phyloP scores from a whole-genome alignment of 2,797 vertebrate genomes.

The Alexandromys oeconomus region DNA sequence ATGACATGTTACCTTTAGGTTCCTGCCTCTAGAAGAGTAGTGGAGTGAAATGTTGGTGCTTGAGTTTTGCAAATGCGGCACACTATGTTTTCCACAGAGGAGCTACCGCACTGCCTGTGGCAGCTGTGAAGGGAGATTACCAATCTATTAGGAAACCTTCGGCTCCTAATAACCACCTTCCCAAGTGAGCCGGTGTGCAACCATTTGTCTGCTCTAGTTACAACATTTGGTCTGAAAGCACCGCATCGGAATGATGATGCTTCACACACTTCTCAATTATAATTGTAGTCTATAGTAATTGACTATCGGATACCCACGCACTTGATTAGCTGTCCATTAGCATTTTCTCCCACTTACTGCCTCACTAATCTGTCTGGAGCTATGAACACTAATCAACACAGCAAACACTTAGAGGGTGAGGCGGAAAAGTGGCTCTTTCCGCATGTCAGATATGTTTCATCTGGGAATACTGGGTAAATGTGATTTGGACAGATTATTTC shows the following conservation, averaged over 20 bases:
- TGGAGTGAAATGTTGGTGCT: slow-evolving; percentile 32
- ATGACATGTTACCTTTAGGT: neutral
- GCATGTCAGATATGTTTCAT: slow-evolving; percentile 35
- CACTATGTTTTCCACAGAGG: neutral
- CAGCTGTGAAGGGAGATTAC: slow-evolving; percentile 33
- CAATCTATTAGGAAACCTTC: slow-evolving; percentile 19
- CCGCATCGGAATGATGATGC: slow-evolving; percentile 70
- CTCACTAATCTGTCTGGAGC: slow-evolving; percentile 63
- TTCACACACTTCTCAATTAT: slow-evolving; percentile 58
- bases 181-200: neutral
- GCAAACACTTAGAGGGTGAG: slow-evolving; percentile 47
- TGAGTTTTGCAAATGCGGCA: neutral
- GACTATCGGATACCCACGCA: slow-evolving; percentile 61
- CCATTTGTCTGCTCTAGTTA: slow-evolving; percentile 57
- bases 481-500: slow-evolving; percentile 64
- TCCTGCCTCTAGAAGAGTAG: neutral
- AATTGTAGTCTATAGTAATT: slow-evolving; percentile 54
- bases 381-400: slow-evolving; percentile 57
- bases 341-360: slow-evolving; percentile 38
- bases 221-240: slow-evolving; percentile 26
- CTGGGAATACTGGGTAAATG: neutral
- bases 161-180: slow-evolving; percentile 44
- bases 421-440: slow-evolving; percentile 33
- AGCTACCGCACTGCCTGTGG: neutral
- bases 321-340: slow-evolving; percentile 72